Evolutionary conservation across 2,113 vertebrate genomes (phyloP).

Genomic region (Axis porcinus): DNA sequence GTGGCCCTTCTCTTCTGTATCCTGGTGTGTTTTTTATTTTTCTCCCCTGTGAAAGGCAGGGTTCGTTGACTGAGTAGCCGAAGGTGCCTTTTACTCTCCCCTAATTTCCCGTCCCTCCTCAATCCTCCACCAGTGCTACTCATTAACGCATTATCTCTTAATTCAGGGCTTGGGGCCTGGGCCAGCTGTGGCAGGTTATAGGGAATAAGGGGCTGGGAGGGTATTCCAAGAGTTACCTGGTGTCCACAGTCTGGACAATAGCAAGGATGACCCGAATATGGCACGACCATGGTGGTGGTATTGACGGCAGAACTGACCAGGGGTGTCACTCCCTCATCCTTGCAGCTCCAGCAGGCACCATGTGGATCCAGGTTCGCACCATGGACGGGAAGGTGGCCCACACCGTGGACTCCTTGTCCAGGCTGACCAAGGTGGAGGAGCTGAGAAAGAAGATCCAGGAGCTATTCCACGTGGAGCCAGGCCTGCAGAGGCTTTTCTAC

Average conservation of each 20-base stretch:
- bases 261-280: neutral
- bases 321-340: neutral
- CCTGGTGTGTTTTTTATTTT: neutral
- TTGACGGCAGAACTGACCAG: neutral
- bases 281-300: neutral
- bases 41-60: neutral
- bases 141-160: neutral
- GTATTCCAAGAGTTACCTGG: neutral
- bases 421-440: slow-evolving; percentile 95
- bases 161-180: neutral
- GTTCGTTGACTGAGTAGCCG: neutral
- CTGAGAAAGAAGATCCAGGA: slow-evolving; percentile 89
- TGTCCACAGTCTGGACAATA: neutral
- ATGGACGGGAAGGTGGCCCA: slow-evolving; percentile 96
- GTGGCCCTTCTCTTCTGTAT: neutral
- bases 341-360: slow-evolving; percentile 78
- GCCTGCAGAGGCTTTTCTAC: slow-evolving; percentile 93
- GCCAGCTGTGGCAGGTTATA: too few species aligned
- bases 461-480: slow-evolving; percentile 89
- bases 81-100: neutral
- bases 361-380: slow-evolving; percentile 99
- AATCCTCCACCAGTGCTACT: neutral
- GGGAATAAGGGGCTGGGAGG: neutral
- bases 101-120: neutral
- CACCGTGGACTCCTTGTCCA: slow-evolving; percentile 92